Evolutionary conservation across 2,888 invertebrate species (phyloP).

Genomic region (Chrysotoxum bicinctum): DNA sequence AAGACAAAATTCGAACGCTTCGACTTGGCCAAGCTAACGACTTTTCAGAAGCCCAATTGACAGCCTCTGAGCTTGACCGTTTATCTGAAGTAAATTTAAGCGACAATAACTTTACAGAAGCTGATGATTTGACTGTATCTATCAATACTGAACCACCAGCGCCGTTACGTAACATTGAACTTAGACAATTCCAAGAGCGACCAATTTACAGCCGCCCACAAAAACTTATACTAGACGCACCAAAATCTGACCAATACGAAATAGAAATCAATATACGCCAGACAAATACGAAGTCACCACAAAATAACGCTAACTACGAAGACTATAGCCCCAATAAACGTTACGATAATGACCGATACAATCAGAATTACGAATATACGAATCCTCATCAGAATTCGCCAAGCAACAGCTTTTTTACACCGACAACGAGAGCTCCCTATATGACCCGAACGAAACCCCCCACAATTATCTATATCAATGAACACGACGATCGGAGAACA

Average conservation of each 20-base stretch:
- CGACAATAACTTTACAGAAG: constrained; percentile 56
- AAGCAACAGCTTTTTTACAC: constrained; percentile 15
- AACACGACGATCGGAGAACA: constrained; percentile 76
- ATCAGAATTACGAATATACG: constrained; percentile 52
- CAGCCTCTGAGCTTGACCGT: neutral
- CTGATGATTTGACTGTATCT: constrained; percentile 15
- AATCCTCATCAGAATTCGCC: neutral
- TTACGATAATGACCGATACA: constrained; percentile 75
- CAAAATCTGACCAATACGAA: constrained; percentile 79
- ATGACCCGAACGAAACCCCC: constrained; percentile 78
- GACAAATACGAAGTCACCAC: constrained; percentile 76
- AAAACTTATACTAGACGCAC: constrained; percentile 78
- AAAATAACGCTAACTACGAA: constrained; percentile 44
- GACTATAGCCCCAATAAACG: constrained; percentile 76
- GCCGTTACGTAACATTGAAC: constrained; percentile 75
- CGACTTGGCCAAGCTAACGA: neutral
- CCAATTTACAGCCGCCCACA: constrained; percentile 77
- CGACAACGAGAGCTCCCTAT: constrained; percentile 46
- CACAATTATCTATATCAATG: constrained; percentile 79
- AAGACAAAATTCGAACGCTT: constrained; percentile 55
- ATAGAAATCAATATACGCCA: constrained; percentile 81
- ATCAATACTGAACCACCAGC: constrained; percentile 18
- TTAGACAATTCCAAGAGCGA: constrained; percentile 77
- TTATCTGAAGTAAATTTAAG: constrained; percentile 1
- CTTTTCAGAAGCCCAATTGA: constrained; percentile 13